phyloP scores from a whole-genome alignment of 2,888 invertebrate genomes.

The Liposcelis brunnea region DNA sequence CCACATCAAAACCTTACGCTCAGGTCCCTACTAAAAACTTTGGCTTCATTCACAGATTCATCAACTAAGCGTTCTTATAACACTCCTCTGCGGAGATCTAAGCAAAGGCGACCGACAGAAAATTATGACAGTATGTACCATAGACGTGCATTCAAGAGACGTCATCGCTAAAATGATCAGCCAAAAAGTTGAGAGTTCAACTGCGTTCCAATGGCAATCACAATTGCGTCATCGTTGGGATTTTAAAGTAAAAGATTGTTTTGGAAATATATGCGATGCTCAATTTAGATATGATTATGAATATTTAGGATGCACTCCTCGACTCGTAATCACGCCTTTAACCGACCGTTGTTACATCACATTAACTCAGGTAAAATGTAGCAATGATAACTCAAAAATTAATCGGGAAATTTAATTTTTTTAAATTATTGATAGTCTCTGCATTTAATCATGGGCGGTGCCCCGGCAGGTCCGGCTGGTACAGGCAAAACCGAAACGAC shows the following conservation, averaged over 20 bases:
- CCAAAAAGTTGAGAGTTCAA: slow-evolving; percentile 59
- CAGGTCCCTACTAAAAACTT: background rate
- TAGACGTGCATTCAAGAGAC: slow-evolving; percentile 87
- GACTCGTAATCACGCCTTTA: slow-evolving; percentile 84
- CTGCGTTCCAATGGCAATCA: slow-evolving; percentile 81
- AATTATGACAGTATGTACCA: slow-evolving; percentile 93
- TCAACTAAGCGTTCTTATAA: slow-evolving; percentile 71
- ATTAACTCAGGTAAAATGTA: slow-evolving; percentile 52
- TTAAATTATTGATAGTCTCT: slow-evolving; percentile 38
- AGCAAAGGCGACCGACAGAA: slow-evolving; percentile 74
- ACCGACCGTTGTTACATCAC: slow-evolving; percentile 95
- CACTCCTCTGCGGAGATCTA: slow-evolving; percentile 63
- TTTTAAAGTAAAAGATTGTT: slow-evolving; percentile 58
- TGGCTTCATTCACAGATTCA: slow-evolving; percentile 32
- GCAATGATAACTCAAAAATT: background rate
- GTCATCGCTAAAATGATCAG: slow-evolving; percentile 76
- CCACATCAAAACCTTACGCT: background rate
- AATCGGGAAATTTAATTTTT: slow-evolving; percentile 5
- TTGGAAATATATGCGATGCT: slow-evolving; percentile 88
- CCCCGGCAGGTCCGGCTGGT: slow-evolving; percentile 88
- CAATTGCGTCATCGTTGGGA: slow-evolving; percentile 84
- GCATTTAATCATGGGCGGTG: slow-evolving; percentile 91
- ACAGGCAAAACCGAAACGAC: slow-evolving; percentile 96
- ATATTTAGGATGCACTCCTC: slow-evolving; percentile 83
- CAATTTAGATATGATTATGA: slow-evolving; percentile 84